Evolutionary conservation across 2,888 invertebrate species (phyloP).

Genomic region (Epinotia bilunana): DNA sequence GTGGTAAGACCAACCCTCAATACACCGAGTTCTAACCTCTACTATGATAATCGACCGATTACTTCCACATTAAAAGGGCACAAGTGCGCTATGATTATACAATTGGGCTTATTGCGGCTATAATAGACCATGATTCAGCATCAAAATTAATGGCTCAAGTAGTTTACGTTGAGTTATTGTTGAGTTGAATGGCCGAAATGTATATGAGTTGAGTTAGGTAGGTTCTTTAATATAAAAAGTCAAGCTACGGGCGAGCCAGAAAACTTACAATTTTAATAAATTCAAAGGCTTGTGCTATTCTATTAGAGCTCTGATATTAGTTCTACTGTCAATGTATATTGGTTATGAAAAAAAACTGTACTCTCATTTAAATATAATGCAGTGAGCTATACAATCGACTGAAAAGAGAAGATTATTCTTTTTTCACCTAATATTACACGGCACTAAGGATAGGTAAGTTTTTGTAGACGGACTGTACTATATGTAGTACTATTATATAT

Average conservation of each 20-base stretch:
- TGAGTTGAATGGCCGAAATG: constrained; percentile 3
- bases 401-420: too few relatives aligned
- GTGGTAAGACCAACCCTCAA: constrained; percentile 25
- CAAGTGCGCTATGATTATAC: neutral
- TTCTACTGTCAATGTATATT: too few relatives aligned
- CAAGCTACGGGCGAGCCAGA: too few relatives aligned
- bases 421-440: too few relatives aligned
- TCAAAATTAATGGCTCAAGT: constrained; percentile 26
- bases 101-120: neutral
- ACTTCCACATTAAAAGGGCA: neutral
- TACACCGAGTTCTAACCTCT: constrained; percentile 5
- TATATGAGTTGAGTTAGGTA: neutral
- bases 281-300: too few relatives aligned
- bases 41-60: constrained; percentile 6
- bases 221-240: neutral
- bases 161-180: constrained; percentile 22
- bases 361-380: too few relatives aligned
- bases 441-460: too few relatives aligned
- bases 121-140: constrained; percentile 21
- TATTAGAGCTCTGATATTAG: too few relatives aligned
- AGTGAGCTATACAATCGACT: too few relatives aligned
- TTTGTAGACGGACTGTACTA: neutral
- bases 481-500: neutral
- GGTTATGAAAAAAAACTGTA: too few relatives aligned
- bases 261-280: too few relatives aligned